Evolutionary conservation across 2,797 vertebrate genomes (phyloP).

Genomic region (Pagetopsis macropterus): DNA sequence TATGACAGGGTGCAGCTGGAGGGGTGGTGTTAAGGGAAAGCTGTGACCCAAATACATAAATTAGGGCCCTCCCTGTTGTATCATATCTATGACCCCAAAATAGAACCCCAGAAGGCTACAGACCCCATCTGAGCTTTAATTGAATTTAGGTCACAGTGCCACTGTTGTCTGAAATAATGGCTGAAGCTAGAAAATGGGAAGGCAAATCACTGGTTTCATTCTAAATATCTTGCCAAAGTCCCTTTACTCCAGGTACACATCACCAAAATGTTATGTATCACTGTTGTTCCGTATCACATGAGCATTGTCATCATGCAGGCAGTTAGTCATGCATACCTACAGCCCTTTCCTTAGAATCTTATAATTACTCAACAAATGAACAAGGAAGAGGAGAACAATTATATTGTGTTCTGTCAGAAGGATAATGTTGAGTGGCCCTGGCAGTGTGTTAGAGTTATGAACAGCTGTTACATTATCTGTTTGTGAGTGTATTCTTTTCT

Average conservation of each 20-base stretch:
- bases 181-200: not conserved
- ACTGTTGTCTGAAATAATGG: not conserved
- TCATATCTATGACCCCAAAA: constrained; percentile 52
- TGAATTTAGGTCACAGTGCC: constrained; percentile 15
- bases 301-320: not conserved
- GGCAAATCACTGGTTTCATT: not conserved
- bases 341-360: not conserved
- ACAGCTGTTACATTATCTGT: not conserved
- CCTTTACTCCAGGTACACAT: not conserved
- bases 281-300: not conserved
- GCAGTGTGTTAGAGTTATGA: not conserved
- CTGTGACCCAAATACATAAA: constrained; percentile 72
- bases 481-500: not conserved
- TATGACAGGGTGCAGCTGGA: constrained; percentile 62
- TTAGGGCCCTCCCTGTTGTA: constrained; percentile 38
- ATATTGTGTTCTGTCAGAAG: not conserved
- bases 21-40: constrained; percentile 40
- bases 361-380: not conserved
- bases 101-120: constrained; percentile 37
- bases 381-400: not conserved
- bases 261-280: not conserved
- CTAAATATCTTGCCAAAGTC: not conserved
- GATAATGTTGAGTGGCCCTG: not conserved
- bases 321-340: not conserved
- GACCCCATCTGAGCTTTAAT: constrained; percentile 16